Percentiles rank a stretch among this genome's conserved stretches.
phyloP scores from a whole-genome alignment of 30 jellyfish, hydroid and myxozoan species.

The Hydractinia symbiolongicarpus region DNA sequence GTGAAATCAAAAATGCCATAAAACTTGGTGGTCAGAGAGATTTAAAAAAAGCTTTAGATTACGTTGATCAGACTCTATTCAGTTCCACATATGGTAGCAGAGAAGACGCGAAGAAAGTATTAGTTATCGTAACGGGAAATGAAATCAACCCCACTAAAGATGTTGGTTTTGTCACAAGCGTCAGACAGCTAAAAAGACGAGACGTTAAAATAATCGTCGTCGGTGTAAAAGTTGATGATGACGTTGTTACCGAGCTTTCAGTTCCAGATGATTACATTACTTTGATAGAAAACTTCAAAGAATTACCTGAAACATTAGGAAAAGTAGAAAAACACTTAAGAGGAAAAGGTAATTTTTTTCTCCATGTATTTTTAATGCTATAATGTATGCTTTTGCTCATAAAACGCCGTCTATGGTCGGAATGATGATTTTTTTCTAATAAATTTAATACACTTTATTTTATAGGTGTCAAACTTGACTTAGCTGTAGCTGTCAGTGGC shows the following conservation, averaged over 20 bases:
- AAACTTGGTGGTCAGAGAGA: constrained; percentile 65
- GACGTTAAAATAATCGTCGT: constrained; percentile 52
- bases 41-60: constrained; percentile 39
- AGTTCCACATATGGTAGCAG: constrained; percentile 20
- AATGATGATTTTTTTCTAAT: background rate
- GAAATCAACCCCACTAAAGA: constrained; percentile 39
- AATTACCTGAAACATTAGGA: constrained; percentile 5
- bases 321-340: background rate
- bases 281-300: background rate
- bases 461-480: constrained; percentile 14
- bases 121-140: constrained; percentile 51
- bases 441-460: background rate
- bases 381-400: no score
- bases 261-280: background rate
- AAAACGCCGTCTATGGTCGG: background rate
- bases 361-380: background rate
- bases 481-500: constrained; percentile 1
- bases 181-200: constrained; percentile 30
- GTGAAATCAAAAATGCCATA: background rate
- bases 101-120: constrained; percentile 27
- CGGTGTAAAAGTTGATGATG: constrained; percentile 39
- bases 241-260: background rate
- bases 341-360: background rate
- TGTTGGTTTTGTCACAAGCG: constrained; percentile 33
- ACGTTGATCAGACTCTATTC: constrained; percentile 20